Evolutionary conservation across 2,888 invertebrate species (phyloP).

Genomic region (Euspilapteryx auroguttella): DNA sequence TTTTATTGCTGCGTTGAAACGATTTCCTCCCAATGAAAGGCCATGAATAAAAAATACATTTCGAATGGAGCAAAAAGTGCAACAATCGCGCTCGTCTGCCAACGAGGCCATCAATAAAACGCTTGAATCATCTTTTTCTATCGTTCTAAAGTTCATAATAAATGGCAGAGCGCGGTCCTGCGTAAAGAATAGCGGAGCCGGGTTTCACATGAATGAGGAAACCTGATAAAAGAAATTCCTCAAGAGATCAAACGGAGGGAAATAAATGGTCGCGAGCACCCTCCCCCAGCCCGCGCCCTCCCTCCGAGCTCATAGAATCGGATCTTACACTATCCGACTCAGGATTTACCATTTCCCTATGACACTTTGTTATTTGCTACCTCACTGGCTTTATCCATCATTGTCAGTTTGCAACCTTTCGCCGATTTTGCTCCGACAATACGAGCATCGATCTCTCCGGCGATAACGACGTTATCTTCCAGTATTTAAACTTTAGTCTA

Average conservation of each 20-base stretch:
- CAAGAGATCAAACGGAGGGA: slow-evolving; percentile 26
- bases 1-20: not conserved
- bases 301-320: slow-evolving; percentile 13
- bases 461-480: no score
- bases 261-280: slow-evolving; percentile 23
- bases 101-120: slow-evolving; percentile 10
- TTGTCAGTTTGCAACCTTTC: slow-evolving; percentile 18
- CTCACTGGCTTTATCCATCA: slow-evolving; percentile 24
- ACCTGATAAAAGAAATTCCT: slow-evolving; percentile 33
- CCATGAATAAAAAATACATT: slow-evolving; percentile 1
- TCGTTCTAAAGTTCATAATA: slow-evolving; percentile 12
- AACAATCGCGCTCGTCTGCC: slow-evolving; percentile 5
- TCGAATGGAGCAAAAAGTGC: slow-evolving; percentile 3
- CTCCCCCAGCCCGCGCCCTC: slow-evolving; percentile 8
- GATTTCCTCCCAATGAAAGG: not conserved
- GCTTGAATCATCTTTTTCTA: slow-evolving; percentile 11
- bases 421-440: slow-evolving; percentile 9
- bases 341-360: slow-evolving; percentile 19
- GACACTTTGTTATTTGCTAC: slow-evolving; percentile 32
- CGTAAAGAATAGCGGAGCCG: slow-evolving; percentile 12
- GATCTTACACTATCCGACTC: slow-evolving; percentile 16
- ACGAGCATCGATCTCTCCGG: no score
- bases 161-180: slow-evolving; percentile 10
- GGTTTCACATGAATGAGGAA: slow-evolving; percentile 27
- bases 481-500: no score